Conservation (phyloP, 2,888 invertebrate genomes). For the Chelonus formosanus region DNA sequence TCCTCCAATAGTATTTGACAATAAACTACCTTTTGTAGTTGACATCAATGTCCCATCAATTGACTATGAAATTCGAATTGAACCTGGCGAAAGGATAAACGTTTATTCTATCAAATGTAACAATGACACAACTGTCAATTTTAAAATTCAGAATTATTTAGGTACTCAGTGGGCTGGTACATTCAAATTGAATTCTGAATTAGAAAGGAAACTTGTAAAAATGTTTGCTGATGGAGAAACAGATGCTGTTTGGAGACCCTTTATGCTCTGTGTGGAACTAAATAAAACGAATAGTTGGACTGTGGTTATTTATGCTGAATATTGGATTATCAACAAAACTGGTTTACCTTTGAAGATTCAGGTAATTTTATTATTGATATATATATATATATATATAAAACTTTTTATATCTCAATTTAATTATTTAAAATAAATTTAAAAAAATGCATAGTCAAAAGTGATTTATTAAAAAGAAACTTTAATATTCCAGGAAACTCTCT, state of each 20-base stretch:
- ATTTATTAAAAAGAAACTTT: conserved; percentile 9
- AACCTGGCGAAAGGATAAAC: conserved; percentile 77
- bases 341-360: conserved; percentile 83
- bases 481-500: conserved; percentile 69
- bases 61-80: conserved; percentile 70
- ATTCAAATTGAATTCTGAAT: conserved; percentile 73
- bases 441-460: too few relatives aligned
- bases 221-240: conserved; percentile 75
- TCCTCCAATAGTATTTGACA: conserved; percentile 79
- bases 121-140: conserved; percentile 67
- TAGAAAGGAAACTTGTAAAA: conserved; percentile 72
- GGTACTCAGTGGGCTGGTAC: conserved; percentile 77
- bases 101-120: conserved; percentile 74
- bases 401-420: not conserved
- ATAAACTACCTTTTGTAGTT: conserved; percentile 79
- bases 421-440: not conserved
- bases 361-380: conserved; percentile 65
- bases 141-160: conserved; percentile 71
- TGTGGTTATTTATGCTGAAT: conserved; percentile 79
- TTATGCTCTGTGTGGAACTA: conserved; percentile 75
- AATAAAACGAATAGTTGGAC: conserved; percentile 73
- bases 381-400: too few relatives aligned
- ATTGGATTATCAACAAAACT: conserved; percentile 91
- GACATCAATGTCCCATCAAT: conserved; percentile 68
- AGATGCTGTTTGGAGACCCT: conserved; percentile 71